Base-by-base conservation (phyloP, 2,888 invertebrate species). In the Acrobasis repandana region DNA sequence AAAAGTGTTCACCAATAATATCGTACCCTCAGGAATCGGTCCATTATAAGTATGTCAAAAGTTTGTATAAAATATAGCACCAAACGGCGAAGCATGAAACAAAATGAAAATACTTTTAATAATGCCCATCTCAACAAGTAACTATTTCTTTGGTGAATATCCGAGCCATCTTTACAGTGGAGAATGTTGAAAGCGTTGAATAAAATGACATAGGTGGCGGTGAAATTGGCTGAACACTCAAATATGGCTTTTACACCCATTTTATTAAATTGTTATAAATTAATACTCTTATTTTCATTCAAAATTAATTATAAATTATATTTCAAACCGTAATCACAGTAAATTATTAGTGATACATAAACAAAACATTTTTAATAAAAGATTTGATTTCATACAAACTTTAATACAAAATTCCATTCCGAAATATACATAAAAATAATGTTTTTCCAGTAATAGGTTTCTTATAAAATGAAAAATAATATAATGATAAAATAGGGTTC, bases 51-150 rank as follows among this genome's bases (percentile, higher is more conserved):
- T 43, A 43, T 0, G 43, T 43, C 14, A 10, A 43, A 43, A n/a
- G 6, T 43, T 9, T 3, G 11, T 43, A 43, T 14, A 43, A 43
- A 43, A 14, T 43, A 11, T 51, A 51, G 49, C 49, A 50, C 50
- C 50, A 28, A 20, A 38, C 1, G 38, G 54, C 38, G n/a, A 54
- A 18, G 6, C 14, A 18, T 20, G 3, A 18, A 20, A 46, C 18
- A 33, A 58, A 28, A 64, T 52, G 64, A 56, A 62, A 64, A 59
- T 38, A 54, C 14, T 43, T 64, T 51, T 67, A 69, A 64, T 76
- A 77, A 75, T 79, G 77, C 76, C 78, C 76, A 16, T 70, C 65
- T 66, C 56, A 58, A 64, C 28, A 62, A 75, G 68, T 75, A 72
- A 76, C 67, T 58, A 59, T 66, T 73, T 79, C 72, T 77, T 79